These are phyloP conservation scores for Oncorhynchus tshawytscha DNA, from an alignment of 2,113 vertebrate species.

Conservation along the genomic window DNA sequence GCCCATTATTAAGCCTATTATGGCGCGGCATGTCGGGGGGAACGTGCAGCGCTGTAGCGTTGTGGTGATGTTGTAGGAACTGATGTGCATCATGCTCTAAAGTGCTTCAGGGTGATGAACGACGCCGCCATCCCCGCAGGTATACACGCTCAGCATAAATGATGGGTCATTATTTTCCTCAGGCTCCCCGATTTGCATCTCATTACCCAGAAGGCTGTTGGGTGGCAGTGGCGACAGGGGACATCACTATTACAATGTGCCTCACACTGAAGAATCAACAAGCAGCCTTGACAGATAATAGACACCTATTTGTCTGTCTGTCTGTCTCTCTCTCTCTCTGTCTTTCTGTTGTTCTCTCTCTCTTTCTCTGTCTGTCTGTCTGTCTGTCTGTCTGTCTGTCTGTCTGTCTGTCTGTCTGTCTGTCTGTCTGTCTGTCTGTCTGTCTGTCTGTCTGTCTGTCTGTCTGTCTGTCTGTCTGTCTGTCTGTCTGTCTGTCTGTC, in stretches of 20 bases:
- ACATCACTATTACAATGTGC: background rate
- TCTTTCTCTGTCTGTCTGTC: background rate
- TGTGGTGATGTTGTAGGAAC: background rate
- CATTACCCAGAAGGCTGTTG: slow-evolving; percentile 31
- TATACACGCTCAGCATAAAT: slow-evolving; percentile 40
- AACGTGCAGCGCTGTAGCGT: background rate
- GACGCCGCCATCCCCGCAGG: slow-evolving; percentile 21
- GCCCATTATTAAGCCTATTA: background rate
- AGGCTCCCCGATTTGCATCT: slow-evolving; percentile 45
- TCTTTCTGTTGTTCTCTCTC: too few species aligned
- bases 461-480: background rate
- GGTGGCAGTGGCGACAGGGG: background rate
- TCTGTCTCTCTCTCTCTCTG: background rate
- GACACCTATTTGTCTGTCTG: background rate
- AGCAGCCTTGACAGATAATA: background rate
- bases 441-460: background rate
- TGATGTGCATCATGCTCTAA: slow-evolving; percentile 13
- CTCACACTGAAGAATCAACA: background rate
- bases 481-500: background rate
- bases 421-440: background rate
- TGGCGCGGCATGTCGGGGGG: background rate
- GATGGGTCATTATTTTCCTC: slow-evolving; percentile 44
- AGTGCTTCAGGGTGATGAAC: slow-evolving; percentile 30
- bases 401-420: background rate
- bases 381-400: background rate